These are phyloP conservation scores for Notodonta dromedarius DNA, from an alignment of 2,888 invertebrate genomes.

Conservation along the genomic window DNA sequence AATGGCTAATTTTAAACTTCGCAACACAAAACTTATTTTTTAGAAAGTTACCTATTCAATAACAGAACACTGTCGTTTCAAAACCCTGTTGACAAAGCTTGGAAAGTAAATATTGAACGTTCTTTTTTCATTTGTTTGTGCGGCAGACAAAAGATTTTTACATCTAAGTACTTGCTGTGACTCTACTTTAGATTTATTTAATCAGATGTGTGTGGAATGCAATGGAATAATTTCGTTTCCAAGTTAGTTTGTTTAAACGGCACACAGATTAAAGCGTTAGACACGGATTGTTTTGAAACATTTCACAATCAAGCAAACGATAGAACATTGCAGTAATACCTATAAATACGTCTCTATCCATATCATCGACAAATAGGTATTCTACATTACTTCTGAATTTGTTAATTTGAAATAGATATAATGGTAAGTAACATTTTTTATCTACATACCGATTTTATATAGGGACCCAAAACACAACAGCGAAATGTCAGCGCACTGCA, in stretches of 20 bases:
- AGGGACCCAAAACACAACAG: too few relatives aligned
- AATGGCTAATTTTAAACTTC: too few relatives aligned
- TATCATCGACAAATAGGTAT: too few relatives aligned
- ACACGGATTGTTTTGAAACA: slow-evolving; percentile 39
- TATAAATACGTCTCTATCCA: too few relatives aligned
- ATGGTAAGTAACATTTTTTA: too few relatives aligned
- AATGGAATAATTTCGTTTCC: slow-evolving; percentile 45
- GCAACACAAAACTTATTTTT: background rate
- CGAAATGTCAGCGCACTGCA: too few relatives aligned
- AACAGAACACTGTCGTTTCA: slow-evolving; percentile 10
- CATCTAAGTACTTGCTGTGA: slow-evolving; percentile 39
- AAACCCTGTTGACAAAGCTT: slow-evolving; percentile 28
- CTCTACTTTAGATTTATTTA: slow-evolving; percentile 74
- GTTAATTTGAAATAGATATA: too few relatives aligned
- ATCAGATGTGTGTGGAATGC: slow-evolving; percentile 71
- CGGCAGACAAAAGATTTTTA: slow-evolving; percentile 48
- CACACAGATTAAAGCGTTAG: slow-evolving; percentile 46
- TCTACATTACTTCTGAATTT: too few relatives aligned
- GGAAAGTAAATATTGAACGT: slow-evolving; percentile 25
- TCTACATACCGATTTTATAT: too few relatives aligned
- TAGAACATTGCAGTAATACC: background rate
- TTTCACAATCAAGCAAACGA: slow-evolving; percentile 25
- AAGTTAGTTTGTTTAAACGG: slow-evolving; percentile 46
- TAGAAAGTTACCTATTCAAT: background rate
- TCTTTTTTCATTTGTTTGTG: slow-evolving; percentile 27